Conservation (phyloP, 2,888 invertebrate genomes). For the Melolontha melolontha region DNA sequence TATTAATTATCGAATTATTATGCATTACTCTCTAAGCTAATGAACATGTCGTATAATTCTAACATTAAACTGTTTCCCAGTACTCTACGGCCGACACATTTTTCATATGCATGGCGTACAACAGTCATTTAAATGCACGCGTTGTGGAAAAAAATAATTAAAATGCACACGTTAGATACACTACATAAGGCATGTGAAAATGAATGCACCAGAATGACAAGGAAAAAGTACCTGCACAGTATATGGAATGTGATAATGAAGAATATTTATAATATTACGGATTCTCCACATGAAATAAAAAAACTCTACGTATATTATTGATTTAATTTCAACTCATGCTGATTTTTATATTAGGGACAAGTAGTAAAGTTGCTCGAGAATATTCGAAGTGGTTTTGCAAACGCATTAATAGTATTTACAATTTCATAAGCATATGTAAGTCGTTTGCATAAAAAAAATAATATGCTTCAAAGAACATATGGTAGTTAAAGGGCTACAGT, state of each 20-base stretch:
- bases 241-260: too few species aligned
- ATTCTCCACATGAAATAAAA: too few species aligned
- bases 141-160: slow-evolving; percentile 32
- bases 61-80: slow-evolving; percentile 28
- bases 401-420: not conserved
- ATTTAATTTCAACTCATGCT: too few species aligned
- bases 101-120: slow-evolving; percentile 29
- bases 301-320: too few species aligned
- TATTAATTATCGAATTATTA: slow-evolving; percentile 35
- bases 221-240: not conserved
- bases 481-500: too few species aligned
- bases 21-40: slow-evolving; percentile 23
- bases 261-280: too few species aligned
- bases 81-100: slow-evolving; percentile 28
- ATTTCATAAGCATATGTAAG: too few species aligned
- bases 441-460: too few species aligned
- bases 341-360: too few species aligned
- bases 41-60: slow-evolving; percentile 27
- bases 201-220: slow-evolving; percentile 19
- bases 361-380: too few species aligned
- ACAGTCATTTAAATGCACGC: slow-evolving; percentile 32
- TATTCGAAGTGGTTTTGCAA: not conserved
- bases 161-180: slow-evolving; percentile 31
- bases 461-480: too few species aligned
- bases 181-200: slow-evolving; percentile 22